Conservation (phyloP, 2,113 vertebrate genomes). For the Accipiter virgatus region DNA sequence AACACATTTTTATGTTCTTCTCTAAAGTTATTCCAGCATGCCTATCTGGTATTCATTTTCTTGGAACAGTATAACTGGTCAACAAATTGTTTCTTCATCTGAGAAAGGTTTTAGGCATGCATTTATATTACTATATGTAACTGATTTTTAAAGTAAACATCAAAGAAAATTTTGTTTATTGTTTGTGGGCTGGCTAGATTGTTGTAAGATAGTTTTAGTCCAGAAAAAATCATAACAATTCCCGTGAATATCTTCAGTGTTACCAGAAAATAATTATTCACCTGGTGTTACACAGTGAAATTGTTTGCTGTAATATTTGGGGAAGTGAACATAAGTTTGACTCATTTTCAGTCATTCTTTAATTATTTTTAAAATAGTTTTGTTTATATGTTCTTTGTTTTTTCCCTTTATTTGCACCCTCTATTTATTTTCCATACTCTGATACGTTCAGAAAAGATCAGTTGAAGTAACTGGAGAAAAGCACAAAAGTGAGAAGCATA, state of each 20-base stretch:
- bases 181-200: not conserved
- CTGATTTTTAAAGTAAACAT: not conserved
- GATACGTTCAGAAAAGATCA: not conserved
- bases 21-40: slow-evolving; percentile 44
- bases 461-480: not conserved
- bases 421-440: not conserved
- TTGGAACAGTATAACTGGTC: not conserved
- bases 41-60: slow-evolving; percentile 54
- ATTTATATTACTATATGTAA: slow-evolving; percentile 15
- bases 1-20: slow-evolving; percentile 18
- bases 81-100: slow-evolving; percentile 26
- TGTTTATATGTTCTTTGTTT: not conserved
- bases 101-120: not conserved
- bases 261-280: not conserved
- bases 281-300: not conserved
- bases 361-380: not conserved
- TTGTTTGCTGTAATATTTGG: not conserved
- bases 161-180: not conserved
- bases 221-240: not conserved
- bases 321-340: not conserved
- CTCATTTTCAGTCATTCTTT: not conserved
- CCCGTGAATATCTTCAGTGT: not conserved
- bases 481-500: not conserved
- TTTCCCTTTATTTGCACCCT: not conserved
- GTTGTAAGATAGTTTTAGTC: not conserved